phyloP scores from a whole-genome alignment of 2,113 vertebrate species.

The Melozone crissalis region DNA sequence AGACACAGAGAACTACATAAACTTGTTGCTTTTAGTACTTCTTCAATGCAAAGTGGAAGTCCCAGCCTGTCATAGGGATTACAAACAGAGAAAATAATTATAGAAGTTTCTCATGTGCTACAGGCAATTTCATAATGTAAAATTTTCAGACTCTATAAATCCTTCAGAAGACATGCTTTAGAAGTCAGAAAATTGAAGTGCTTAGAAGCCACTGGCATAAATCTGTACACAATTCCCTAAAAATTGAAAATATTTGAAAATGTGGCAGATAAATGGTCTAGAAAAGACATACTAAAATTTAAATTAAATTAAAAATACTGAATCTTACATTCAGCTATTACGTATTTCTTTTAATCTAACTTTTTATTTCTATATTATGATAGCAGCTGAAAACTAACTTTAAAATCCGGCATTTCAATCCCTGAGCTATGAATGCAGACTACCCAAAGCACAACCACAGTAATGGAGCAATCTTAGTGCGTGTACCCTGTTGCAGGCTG shows the following conservation, averaged over 20 bases:
- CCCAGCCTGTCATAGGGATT: background rate
- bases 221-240: background rate
- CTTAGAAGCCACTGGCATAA: background rate
- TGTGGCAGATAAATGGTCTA: background rate
- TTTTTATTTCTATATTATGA: background rate
- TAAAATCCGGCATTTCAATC: background rate
- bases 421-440: background rate
- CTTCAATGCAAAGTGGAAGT: background rate
- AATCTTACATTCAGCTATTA: background rate
- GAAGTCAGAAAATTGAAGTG: background rate
- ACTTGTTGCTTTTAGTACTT: background rate
- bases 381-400: background rate
- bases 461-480: background rate
- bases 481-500: background rate
- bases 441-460: background rate
- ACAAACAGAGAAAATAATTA: background rate
- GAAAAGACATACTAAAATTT: background rate
- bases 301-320: background rate
- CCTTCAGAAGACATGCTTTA: background rate
- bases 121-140: background rate
- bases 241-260: background rate
- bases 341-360: background rate
- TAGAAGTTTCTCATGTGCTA: background rate
- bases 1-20: background rate
- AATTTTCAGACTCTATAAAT: background rate